These are phyloP conservation scores for Sebastes minor DNA, from an alignment of 2,797 vertebrate genomes.

Conservation along the genomic window DNA sequence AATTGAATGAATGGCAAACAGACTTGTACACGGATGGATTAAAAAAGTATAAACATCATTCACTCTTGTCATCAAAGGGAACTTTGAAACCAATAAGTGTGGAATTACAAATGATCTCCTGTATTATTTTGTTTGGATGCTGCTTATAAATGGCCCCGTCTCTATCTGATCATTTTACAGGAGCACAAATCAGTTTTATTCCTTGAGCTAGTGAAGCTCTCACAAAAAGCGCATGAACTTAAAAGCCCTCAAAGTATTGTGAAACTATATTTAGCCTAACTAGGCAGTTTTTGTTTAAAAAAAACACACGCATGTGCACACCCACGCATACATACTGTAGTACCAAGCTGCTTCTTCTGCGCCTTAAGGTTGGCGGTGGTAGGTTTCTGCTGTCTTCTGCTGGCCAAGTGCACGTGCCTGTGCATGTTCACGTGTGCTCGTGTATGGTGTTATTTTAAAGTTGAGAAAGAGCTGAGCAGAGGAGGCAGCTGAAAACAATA, in stretches of 20 bases:
- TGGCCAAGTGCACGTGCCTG: not conserved
- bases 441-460: constrained; percentile 45
- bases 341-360: not conserved
- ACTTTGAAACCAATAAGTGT: not conserved
- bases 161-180: not conserved
- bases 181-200: not conserved
- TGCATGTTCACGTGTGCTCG: not conserved
- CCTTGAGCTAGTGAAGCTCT: not conserved
- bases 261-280: constrained; percentile 8
- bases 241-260: not conserved
- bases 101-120: not conserved
- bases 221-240: not conserved
- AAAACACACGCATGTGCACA: not conserved
- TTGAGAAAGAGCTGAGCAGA: constrained; percentile 50
- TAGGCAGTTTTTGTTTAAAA: not conserved
- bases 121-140: not conserved
- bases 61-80: not conserved
- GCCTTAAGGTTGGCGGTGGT: constrained; percentile 18
- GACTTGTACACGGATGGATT: not conserved
- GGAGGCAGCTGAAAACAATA: constrained; percentile 59
- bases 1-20: not conserved
- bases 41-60: not conserved
- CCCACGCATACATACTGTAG: not conserved
- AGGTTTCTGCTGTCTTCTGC: not conserved
- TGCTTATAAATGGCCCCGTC: not conserved